Evolutionary conservation across 2,113 vertebrate species (phyloP).

Genomic region (Actinemys pallida): DNA sequence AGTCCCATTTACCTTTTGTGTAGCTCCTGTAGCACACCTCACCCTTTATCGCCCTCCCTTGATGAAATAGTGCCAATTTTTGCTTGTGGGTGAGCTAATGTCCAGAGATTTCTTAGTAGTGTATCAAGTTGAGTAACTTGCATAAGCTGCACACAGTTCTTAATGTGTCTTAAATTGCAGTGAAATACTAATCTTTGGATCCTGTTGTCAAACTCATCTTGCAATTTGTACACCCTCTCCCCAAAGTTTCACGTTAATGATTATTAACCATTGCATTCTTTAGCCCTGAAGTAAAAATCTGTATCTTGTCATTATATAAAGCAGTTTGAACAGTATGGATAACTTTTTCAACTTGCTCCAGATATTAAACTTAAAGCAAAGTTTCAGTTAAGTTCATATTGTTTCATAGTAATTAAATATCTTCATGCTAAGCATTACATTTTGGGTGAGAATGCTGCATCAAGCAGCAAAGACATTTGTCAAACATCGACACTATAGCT

Average conservation of each 20-base stretch:
- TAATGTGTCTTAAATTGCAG: neutral
- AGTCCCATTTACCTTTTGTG: neutral
- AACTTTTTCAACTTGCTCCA: neutral
- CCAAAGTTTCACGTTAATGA: neutral
- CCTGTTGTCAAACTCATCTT: neutral
- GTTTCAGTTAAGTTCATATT: neutral
- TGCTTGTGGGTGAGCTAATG: neutral
- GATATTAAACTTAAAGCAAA: neutral
- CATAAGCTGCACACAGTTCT: neutral
- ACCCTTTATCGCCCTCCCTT: neutral
- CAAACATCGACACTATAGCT: neutral
- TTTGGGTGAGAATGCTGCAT: neutral
- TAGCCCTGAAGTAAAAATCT: neutral
- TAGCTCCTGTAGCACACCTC: neutral
- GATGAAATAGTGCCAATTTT: neutral
- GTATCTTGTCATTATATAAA: neutral
- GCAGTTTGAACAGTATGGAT: neutral
- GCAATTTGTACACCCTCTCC: neutral
- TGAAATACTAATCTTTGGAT: neutral
- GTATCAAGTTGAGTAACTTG: neutral
- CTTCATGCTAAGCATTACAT: neutral
- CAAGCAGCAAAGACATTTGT: neutral
- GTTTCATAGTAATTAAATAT: neutral
- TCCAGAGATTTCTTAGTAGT: neutral
- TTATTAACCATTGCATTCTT: neutral